These are phyloP conservation scores for Trichechus manatus DNA, from an alignment of 2,113 vertebrate genomes.

Conservation along the genomic window DNA sequence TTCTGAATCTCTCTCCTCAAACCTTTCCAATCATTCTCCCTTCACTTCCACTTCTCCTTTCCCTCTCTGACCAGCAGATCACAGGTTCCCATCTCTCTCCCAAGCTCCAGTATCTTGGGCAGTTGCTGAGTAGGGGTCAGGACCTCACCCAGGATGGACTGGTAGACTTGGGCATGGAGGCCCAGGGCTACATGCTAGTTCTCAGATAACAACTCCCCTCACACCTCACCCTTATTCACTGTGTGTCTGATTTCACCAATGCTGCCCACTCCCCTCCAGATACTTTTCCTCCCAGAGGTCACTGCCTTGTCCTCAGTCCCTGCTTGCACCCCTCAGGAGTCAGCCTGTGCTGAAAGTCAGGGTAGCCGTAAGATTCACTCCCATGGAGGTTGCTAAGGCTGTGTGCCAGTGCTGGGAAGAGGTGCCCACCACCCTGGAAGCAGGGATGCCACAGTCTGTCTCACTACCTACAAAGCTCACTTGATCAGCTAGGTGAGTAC, in stretches of 20 bases:
- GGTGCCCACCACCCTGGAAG: not conserved
- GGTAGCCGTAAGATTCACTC: slow-evolving; percentile 84
- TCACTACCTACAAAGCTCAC: slow-evolving; percentile 81
- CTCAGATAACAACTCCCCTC: slow-evolving; percentile 87
- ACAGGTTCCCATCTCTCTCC: slow-evolving; percentile 66
- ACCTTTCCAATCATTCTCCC: not conserved
- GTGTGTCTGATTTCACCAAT: not conserved
- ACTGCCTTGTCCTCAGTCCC: not conserved
- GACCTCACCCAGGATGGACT: slow-evolving; percentile 90
- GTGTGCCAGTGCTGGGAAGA: slow-evolving; percentile 79
- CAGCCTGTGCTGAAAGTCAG: slow-evolving; percentile 86
- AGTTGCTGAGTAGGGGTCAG: slow-evolving; percentile 87
- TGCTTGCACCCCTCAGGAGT: slow-evolving; percentile 84
- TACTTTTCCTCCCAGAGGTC: rapidly evolving
- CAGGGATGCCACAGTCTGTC: slow-evolving; percentile 78
- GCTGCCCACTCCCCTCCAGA: not conserved
- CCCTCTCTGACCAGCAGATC: slow-evolving; percentile 86
- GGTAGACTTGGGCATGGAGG: slow-evolving; percentile 89
- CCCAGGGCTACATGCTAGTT: slow-evolving; percentile 86
- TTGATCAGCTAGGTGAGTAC: slow-evolving; percentile 80
- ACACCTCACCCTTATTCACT: rapidly evolving
- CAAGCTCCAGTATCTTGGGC: slow-evolving; percentile 89
- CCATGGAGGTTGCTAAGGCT: slow-evolving; percentile 82
- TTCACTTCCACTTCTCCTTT: not conserved
- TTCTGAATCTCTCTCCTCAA: not conserved